Evolutionary conservation across 1,140 invertebrate genomes (phyloP).

Genomic region (Scylla paramamosain): DNA sequence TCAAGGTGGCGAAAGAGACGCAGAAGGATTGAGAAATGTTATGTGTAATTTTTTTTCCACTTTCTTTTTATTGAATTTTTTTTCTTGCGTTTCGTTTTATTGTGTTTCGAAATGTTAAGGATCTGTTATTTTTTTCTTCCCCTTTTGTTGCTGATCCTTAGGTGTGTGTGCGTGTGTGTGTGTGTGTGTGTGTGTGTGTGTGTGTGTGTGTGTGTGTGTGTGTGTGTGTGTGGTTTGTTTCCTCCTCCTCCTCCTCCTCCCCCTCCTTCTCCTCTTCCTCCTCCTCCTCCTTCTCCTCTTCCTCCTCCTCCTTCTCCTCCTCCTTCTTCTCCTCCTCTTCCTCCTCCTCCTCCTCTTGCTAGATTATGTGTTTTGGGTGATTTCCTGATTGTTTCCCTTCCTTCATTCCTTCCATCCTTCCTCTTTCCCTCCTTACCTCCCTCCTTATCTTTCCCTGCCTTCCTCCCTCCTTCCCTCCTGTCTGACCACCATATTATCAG

Average conservation of each 20-base stretch:
- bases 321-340: too few species aligned
- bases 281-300: too few species aligned
- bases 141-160: not conserved
- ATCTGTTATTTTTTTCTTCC: not conserved
- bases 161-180: not conserved
- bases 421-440: not conserved
- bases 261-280: too few species aligned
- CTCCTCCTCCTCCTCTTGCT: too few species aligned
- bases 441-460: not conserved
- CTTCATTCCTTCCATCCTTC: not conserved
- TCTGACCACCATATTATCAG: too few species aligned
- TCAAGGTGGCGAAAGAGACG: not conserved
- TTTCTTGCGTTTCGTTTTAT: not conserved
- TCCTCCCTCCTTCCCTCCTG: not conserved
- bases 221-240: not conserved
- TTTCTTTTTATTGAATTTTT: not conserved
- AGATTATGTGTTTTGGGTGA: too few species aligned
- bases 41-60: too few species aligned
- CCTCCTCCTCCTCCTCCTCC: too few species aligned
- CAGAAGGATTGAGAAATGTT: too few species aligned
- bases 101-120: not conserved
- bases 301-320: too few species aligned
- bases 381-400: not conserved
- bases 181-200: not conserved
- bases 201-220: slow-evolving; percentile 3